phyloP scores from a whole-genome alignment of 1,140 invertebrate species.

The Brachionus rotundiformis region DNA sequence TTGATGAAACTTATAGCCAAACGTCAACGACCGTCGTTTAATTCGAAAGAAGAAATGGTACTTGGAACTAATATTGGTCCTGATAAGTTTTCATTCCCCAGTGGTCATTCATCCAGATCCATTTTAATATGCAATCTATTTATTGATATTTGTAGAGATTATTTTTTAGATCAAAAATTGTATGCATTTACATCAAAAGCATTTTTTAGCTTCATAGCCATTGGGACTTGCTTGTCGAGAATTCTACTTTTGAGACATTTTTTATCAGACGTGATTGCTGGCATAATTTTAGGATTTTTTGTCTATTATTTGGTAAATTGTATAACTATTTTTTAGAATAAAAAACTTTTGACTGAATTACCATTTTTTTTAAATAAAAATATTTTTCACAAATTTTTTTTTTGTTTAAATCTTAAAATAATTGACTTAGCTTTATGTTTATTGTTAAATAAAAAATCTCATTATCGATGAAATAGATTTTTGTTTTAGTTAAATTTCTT shows the following conservation, averaged over 20 bases:
- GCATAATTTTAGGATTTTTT: not conserved
- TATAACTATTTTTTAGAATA: not conserved
- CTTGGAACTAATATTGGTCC: conserved; percentile 21
- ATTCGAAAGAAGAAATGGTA: conserved; percentile 16
- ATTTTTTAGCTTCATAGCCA: not conserved
- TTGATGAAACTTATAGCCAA: not conserved
- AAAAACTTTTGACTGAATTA: too few relatives aligned
- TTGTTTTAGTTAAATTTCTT: too few relatives aligned
- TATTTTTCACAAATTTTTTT: not conserved
- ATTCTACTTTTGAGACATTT: conserved; percentile 26
- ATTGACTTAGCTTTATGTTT: too few relatives aligned
- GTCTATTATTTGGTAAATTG: not conserved
- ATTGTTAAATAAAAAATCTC: too few relatives aligned
- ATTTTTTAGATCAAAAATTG: not conserved
- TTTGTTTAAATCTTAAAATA: not conserved
- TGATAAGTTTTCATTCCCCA: conserved; percentile 21
- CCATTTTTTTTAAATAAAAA: not conserved
- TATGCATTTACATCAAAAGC: not conserved
- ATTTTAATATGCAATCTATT: not conserved
- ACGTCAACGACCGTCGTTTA: not conserved
- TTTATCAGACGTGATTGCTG: conserved; percentile 9
- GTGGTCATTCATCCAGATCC: not conserved
- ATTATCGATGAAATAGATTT: too few relatives aligned
- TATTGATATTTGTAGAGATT: not conserved
- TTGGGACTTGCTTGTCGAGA: not conserved